phyloP scores from a whole-genome alignment of 1,140 invertebrate species.

The Ganaspis sp. region DNA sequence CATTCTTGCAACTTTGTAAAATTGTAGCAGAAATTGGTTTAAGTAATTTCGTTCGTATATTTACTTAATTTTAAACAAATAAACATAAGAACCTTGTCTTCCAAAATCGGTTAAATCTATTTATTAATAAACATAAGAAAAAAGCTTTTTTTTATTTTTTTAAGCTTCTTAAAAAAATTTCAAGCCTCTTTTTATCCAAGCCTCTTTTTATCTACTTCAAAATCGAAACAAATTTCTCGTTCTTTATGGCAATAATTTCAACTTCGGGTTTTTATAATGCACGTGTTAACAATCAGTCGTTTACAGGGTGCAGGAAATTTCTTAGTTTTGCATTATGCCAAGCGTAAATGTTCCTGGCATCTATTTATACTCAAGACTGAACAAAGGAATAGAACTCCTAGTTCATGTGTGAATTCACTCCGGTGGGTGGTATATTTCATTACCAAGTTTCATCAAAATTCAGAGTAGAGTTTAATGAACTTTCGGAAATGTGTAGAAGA shows the following conservation, averaged over 20 bases:
- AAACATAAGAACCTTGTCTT: too few species aligned
- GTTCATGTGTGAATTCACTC: conserved; percentile 23
- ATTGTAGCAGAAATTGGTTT: too few species aligned
- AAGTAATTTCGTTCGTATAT: not conserved
- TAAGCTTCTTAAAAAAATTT: too few species aligned
- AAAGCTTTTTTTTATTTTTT: too few species aligned
- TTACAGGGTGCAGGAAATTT: not conserved
- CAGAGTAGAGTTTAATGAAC: conserved; percentile 6
- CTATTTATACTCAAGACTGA: conserved; percentile 18
- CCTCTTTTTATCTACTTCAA: too few species aligned
- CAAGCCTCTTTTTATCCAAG: too few species aligned
- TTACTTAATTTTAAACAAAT: too few species aligned
- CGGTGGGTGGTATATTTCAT: conserved; percentile 19
- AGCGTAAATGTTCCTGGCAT: conserved; percentile 4
- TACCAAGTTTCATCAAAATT: conserved; percentile 22
- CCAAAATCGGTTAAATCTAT: too few species aligned
- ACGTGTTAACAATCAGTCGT: not conserved
- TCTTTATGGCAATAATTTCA: not conserved
- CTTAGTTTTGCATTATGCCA: conserved; percentile 14
- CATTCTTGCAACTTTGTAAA: too few species aligned
- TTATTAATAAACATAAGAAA: too few species aligned
- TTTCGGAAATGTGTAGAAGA: not conserved
- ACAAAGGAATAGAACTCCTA: conserved; percentile 23
- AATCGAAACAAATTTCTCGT: too few species aligned
- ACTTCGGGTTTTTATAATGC: not conserved